Evolutionary conservation across 1,140 invertebrate species (phyloP).

Genomic region (Achatina immaculata): DNA sequence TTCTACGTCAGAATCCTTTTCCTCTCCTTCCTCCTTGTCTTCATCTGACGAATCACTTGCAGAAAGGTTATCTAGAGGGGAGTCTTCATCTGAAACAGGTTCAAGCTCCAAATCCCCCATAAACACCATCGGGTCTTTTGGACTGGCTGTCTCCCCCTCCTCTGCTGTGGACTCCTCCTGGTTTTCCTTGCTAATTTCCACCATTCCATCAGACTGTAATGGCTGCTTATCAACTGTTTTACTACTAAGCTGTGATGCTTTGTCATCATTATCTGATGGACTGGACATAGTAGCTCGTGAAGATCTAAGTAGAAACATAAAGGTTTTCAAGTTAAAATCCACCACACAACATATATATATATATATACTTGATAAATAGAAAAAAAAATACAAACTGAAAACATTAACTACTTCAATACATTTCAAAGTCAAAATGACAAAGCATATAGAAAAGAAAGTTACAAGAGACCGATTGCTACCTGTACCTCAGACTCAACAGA

Average conservation of each 20-base stretch:
- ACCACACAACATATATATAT: neutral
- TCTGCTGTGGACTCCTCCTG: neutral
- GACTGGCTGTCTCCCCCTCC: neutral
- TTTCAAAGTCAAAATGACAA: neutral
- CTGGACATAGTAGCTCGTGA: neutral
- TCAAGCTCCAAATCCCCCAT: slow-evolving; percentile 44
- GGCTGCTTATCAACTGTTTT: neutral
- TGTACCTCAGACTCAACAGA: no score
- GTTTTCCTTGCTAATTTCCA: neutral
- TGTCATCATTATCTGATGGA: slow-evolving; percentile 20
- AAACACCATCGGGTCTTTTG: slow-evolving; percentile 17
- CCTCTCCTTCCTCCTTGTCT: slow-evolving; percentile 39
- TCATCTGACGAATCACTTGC: neutral
- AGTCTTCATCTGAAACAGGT: slow-evolving; percentile 42
- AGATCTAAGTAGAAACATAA: neutral
- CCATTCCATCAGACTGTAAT: neutral
- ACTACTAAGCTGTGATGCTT: slow-evolving; percentile 2
- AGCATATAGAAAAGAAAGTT: neutral
- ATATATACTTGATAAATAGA: neutral
- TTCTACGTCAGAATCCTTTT: slow-evolving; percentile 19
- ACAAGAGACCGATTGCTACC: no score
- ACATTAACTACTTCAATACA: neutral
- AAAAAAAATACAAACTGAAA: neutral
- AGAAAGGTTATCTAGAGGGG: slow-evolving; percentile 23
- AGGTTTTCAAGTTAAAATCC: neutral